phyloP scores from a whole-genome alignment of 2,797 vertebrate species.

The Silurus aristotelis region DNA sequence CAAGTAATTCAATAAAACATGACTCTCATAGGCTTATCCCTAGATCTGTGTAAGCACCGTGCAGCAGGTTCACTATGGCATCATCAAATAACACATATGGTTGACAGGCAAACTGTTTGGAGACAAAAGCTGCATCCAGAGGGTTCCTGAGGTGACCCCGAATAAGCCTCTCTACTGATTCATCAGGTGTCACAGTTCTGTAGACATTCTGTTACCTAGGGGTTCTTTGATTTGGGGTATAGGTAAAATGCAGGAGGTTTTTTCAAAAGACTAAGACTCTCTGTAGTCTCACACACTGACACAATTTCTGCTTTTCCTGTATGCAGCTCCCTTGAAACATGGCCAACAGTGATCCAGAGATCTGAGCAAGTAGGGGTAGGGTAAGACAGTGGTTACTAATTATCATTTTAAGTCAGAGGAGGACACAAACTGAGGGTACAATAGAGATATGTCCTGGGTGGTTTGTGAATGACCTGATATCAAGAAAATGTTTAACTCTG shows the following conservation, averaged over 20 bases:
- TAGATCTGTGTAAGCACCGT: not conserved
- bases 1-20: not conserved
- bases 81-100: not conserved
- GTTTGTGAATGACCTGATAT: not conserved
- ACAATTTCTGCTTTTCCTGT: not conserved
- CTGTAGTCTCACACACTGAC: not conserved
- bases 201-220: not conserved
- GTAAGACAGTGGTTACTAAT: not conserved
- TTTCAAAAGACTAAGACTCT: not conserved
- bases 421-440: not conserved
- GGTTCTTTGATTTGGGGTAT: not conserved
- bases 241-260: not conserved
- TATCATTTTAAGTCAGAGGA: not conserved
- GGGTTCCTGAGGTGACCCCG: not conserved
- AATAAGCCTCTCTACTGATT: not conserved
- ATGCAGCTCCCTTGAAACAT: not conserved
- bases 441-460: not conserved
- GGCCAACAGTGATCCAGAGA: not conserved
- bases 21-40: not conserved
- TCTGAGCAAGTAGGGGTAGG: not conserved
- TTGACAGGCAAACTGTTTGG: not conserved
- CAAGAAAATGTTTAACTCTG: not conserved
- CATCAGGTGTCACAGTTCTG: not conserved
- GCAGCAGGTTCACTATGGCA: not conserved
- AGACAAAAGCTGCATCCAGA: not conserved